These are phyloP conservation scores for Sericinus montela DNA, from an alignment of 2,888 invertebrate species.

Conservation along the genomic window DNA sequence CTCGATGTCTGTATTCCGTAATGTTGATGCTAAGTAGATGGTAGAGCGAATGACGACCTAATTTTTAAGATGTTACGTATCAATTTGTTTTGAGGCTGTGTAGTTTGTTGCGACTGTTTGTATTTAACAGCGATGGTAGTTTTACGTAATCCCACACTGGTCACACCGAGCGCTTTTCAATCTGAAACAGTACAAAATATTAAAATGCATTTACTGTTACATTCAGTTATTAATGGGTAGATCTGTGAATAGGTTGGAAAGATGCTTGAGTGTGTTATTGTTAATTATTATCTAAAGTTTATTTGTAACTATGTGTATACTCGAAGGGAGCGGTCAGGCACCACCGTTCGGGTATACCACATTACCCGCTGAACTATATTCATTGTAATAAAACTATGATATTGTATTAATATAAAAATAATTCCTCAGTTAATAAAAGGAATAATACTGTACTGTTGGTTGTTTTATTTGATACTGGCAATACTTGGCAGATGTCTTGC, in stretches of 20 bases:
- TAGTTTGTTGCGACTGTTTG: slow-evolving; percentile 38
- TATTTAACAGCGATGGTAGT: slow-evolving; percentile 12
- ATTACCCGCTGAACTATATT: slow-evolving; percentile 67
- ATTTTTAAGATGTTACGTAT: slow-evolving; percentile 30
- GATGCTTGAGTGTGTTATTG: slow-evolving; percentile 21
- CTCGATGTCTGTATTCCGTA: slow-evolving; percentile 34
- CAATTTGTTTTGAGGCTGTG: slow-evolving; percentile 39
- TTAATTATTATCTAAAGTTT: slow-evolving; percentile 22
- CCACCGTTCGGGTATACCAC: slow-evolving; percentile 58
- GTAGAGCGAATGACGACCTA: slow-evolving; percentile 48
- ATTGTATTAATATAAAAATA: slow-evolving; percentile 72
- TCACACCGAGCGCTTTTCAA: slow-evolving; percentile 32
- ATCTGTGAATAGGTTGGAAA: slow-evolving; percentile 20
- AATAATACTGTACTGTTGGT: slow-evolving; percentile 50
- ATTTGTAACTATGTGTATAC: slow-evolving; percentile 14
- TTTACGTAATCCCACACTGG: slow-evolving; percentile 27
- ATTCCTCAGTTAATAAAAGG: slow-evolving; percentile 74
- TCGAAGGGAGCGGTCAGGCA: slow-evolving; percentile 35
- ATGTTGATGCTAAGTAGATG: slow-evolving; percentile 35
- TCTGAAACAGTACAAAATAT: not conserved
- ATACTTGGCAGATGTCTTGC: too few relatives aligned
- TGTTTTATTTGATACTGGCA: slow-evolving; percentile 50
- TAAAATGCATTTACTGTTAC: not conserved
- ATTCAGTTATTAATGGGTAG: not conserved
- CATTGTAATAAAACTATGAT: slow-evolving; percentile 71